These are phyloP conservation scores for Chalcis sispes DNA, from an alignment of 2,888 invertebrate genomes.

Conservation along the genomic window DNA sequence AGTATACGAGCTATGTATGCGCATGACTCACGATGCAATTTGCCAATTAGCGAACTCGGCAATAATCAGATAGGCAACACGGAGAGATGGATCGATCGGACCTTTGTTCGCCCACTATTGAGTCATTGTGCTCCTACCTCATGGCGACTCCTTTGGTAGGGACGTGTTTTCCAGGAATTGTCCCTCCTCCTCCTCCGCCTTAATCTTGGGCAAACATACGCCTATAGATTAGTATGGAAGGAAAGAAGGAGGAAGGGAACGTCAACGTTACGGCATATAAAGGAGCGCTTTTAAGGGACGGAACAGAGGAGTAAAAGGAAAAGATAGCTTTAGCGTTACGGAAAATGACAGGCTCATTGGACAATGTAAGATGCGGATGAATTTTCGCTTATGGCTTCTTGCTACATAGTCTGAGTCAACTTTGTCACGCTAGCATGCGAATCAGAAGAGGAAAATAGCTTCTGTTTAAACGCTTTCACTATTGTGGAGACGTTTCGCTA, in stretches of 20 bases:
- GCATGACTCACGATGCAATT: constrained; percentile 64
- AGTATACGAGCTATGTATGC: neutral
- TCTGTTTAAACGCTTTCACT: too few species aligned
- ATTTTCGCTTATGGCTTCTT: constrained; percentile 10
- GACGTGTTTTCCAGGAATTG: constrained; percentile 39
- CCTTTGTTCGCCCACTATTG: constrained; percentile 4
- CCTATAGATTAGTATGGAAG: constrained; percentile 31
- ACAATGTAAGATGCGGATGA: constrained; percentile 18
- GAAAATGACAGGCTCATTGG: constrained; percentile 29
- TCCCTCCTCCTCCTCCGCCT: constrained; percentile 27
- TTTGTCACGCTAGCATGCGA: neutral
- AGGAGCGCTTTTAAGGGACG: constrained; percentile 9
- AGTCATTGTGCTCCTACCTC: too few species aligned
- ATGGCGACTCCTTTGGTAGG: too few species aligned
- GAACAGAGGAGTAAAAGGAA: neutral
- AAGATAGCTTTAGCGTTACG: constrained; percentile 9
- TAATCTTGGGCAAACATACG: constrained; percentile 25
- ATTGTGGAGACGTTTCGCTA: too few species aligned
- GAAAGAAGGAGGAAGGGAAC: neutral
- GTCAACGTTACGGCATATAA: neutral
- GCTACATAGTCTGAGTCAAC: constrained; percentile 11
- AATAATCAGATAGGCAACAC: constrained; percentile 67
- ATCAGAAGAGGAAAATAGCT: too few species aligned
- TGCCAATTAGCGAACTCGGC: constrained; percentile 69
- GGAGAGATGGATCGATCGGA: constrained; percentile 8